phyloP scores from a whole-genome alignment of 2,888 invertebrate species.

The Crocallis elinguaria region DNA sequence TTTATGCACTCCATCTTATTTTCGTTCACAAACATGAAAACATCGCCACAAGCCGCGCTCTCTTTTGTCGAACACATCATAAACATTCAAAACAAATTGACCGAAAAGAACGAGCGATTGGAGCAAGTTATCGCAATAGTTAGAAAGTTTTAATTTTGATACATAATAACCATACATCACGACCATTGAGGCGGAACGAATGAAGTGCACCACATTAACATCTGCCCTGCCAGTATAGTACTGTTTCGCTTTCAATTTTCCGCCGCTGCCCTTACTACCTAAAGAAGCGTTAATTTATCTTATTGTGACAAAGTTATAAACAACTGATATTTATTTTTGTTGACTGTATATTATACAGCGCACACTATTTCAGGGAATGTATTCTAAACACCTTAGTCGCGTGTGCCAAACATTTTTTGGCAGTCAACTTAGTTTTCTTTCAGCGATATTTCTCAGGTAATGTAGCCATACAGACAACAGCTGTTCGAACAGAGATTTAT shows the following conservation, averaged over 20 bases:
- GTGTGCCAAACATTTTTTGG: conserved; percentile 43
- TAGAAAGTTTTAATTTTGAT: conserved; percentile 38
- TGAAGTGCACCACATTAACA: conserved; percentile 9
- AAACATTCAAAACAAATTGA: conserved; percentile 32
- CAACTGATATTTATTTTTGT: background rate
- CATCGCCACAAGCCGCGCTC: conserved; percentile 9
- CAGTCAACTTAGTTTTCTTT: conserved; percentile 41
- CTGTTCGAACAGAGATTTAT: conserved; percentile 48
- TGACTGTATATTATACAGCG: conserved; percentile 17
- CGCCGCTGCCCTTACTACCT: background rate
- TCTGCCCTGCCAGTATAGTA: background rate
- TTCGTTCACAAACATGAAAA: conserved; percentile 4
- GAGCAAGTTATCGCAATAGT: conserved; percentile 22
- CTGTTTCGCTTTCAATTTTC: background rate
- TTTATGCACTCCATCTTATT: conserved; percentile 13
- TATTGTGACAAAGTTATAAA: conserved; percentile 5
- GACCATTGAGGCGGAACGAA: conserved; percentile 18
- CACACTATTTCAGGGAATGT: conserved; percentile 45
- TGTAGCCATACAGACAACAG: conserved; percentile 54
- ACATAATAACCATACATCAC: conserved; percentile 38
- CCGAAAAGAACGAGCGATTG: conserved; percentile 24
- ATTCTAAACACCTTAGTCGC: conserved; percentile 53
- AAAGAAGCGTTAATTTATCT: background rate
- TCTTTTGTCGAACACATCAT: conserved; percentile 9
- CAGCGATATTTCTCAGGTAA: conserved; percentile 65